Percentiles rank a stretch among this genome's conserved stretches.
These are phyloP conservation scores for Gymnopithys bicolor DNA, from an alignment of 2,797 vertebrate genomes.

Conservation along the genomic window DNA sequence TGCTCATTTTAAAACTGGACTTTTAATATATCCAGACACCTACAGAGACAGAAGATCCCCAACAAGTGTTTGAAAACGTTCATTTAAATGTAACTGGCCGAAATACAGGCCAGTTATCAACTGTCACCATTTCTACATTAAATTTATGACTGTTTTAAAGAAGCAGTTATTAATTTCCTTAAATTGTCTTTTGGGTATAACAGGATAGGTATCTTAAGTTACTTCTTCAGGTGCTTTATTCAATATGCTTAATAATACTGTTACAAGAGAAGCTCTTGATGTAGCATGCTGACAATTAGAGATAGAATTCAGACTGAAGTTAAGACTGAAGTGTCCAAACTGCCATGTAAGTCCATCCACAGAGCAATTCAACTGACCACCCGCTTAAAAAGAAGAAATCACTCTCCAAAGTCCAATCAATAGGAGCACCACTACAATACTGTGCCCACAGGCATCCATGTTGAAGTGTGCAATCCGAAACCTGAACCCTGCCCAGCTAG, in stretches of 20 bases:
- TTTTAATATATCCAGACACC: neutral
- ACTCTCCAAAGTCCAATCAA: neutral
- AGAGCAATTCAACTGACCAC: neutral
- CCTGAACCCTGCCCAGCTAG: neutral
- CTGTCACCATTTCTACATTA: neutral
- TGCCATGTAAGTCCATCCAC: fast-evolving
- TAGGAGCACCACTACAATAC: neutral
- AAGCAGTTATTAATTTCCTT: neutral
- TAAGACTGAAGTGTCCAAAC: neutral
- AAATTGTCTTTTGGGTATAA: neutral
- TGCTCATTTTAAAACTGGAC: neutral
- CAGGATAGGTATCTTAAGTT: neutral
- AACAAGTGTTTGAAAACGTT: neutral
- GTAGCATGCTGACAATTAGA: neutral
- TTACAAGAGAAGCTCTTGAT: neutral
- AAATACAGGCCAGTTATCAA: neutral
- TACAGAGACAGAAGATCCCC: neutral
- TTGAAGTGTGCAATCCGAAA: neutral
- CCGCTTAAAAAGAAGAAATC: neutral
- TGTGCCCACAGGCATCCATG: neutral
- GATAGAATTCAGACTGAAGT: neutral
- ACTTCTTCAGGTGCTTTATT: neutral
- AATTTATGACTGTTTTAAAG: neutral
- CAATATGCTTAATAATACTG: neutral
- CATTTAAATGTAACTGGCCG: neutral